phyloP scores from a whole-genome alignment of 2,113 vertebrate genomes.

The Galbula dea region DNA sequence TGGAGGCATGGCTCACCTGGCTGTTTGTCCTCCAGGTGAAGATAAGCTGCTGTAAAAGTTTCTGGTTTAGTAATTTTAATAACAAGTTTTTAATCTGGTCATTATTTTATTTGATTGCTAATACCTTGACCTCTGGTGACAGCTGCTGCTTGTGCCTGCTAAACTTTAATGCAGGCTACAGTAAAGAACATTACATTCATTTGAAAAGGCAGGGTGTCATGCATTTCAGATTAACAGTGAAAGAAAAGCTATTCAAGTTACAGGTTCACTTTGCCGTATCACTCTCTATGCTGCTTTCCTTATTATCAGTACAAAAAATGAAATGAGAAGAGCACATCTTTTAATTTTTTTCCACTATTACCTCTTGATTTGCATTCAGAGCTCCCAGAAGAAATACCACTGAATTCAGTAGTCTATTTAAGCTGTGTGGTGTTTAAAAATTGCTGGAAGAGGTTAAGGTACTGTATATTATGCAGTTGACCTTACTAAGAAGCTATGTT shows the following conservation, averaged over 20 bases:
- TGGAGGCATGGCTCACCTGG: neutral
- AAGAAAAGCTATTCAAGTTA: slow-evolving; percentile 69
- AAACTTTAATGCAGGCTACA: slow-evolving; percentile 57
- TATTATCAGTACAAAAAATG: slow-evolving; percentile 67
- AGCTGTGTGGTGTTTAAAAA: slow-evolving; percentile 69
- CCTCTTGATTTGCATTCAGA: slow-evolving; percentile 75
- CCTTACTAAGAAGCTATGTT: slow-evolving; percentile 70
- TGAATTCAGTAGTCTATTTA: slow-evolving; percentile 74
- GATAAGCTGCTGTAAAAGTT: neutral
- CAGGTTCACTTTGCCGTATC: slow-evolving; percentile 49
- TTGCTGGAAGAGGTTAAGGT: slow-evolving; percentile 68
- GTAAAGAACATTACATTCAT: slow-evolving; percentile 66
- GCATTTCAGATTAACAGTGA: slow-evolving; percentile 64
- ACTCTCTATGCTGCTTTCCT: slow-evolving; percentile 62
- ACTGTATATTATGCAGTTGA: slow-evolving; percentile 60
- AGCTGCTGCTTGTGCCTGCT: slow-evolving; percentile 52
- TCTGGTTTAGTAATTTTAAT: slow-evolving; percentile 7
- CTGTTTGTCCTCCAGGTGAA: neutral
- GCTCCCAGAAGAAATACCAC: slow-evolving; percentile 71
- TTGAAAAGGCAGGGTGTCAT: slow-evolving; percentile 65
- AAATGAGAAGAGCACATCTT: slow-evolving; percentile 73
- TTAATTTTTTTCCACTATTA: slow-evolving; percentile 72
- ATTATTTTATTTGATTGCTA: slow-evolving; percentile 70
- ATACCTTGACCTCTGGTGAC: slow-evolving; percentile 61
- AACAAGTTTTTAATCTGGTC: slow-evolving; percentile 62